Evolutionary conservation across 2,113 vertebrate species (phyloP), one percentile per base, ranked within the genome.

Genomic region (Brachyhypopomus gauderio): DNA sequence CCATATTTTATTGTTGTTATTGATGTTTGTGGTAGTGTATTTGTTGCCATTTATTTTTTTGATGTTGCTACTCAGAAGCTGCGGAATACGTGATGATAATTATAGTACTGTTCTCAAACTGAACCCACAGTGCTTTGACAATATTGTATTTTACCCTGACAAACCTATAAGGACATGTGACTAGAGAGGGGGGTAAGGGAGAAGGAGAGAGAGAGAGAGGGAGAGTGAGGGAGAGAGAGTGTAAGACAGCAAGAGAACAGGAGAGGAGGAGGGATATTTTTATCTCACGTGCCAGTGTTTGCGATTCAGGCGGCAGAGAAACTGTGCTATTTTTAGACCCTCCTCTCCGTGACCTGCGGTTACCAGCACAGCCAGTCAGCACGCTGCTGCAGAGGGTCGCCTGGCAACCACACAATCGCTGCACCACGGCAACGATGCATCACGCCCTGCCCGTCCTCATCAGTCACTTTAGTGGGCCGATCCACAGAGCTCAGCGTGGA

Each of bases 251-350:
- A 64, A 78, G 14, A 72, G 83, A 77, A 74, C 52, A 23, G 25
- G 20, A 56, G 16, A 3, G 9, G 7, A 66, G 14, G 34, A 7
- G 79, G 77, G 87, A 83, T 93, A 94, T 93, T 92, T 93, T 93
- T 94, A 94, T 91, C 90, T 91, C 90, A 90, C 88, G 89, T 92
- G 92, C 91, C 30, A 79, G 71, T 84, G 90, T 91, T 90, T 85
- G 80, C 85, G 87, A 86, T 88, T 79, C 83, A 78, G 85, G 86
- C 88, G 83, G 87, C 83, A 87, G 59, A 72, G 85, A 87, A 87
- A 86, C 85, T 25, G 74, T 23, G 62, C 79, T 94, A 93, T 94
- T 93, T 91, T 91, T 93, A 94, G 92, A 52, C 89, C 88, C 88
- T 90, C 89, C 90, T 92, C 85, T 0, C 20, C 63, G 85, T 93